These are phyloP conservation scores for Philonicus albiceps DNA, from an alignment of 2,888 invertebrate species.

Conservation along the genomic window DNA sequence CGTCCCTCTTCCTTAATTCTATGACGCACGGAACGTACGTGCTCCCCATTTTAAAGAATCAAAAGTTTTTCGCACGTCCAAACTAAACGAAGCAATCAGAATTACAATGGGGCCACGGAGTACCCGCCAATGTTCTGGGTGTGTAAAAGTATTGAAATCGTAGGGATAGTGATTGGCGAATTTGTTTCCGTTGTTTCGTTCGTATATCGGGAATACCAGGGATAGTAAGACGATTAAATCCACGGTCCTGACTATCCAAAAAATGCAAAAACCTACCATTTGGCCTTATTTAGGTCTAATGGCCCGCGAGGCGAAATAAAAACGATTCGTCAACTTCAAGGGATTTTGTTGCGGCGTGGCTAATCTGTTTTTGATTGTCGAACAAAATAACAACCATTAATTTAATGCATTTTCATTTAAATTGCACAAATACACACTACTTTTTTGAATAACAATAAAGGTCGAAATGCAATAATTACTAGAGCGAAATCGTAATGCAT, in stretches of 20 bases:
- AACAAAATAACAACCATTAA: not conserved
- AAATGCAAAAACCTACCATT: not conserved
- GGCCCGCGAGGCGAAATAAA: not conserved
- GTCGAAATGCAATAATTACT: too few relatives aligned
- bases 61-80: not conserved
- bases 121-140: not conserved
- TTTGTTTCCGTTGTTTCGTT: not conserved
- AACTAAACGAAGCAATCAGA: constrained; percentile 22
- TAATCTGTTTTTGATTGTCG: not conserved
- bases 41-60: not conserved
- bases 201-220: not conserved
- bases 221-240: not conserved
- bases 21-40: not conserved
- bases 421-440: not conserved
- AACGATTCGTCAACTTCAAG: not conserved
- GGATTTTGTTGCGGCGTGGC: not conserved
- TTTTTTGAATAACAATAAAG: too few relatives aligned
- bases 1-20: not conserved
- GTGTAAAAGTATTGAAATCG: not conserved
- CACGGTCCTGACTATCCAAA: not conserved
- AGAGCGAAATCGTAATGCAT: too few relatives aligned
- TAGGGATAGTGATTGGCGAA: not conserved
- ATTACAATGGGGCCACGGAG: not conserved
- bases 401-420: not conserved
- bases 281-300: not conserved